Evolutionary conservation across 2,888 invertebrate species (phyloP), one percentile per base, ranked within the genome.

Genomic region (Rambutsinella grinnellia): DNA sequence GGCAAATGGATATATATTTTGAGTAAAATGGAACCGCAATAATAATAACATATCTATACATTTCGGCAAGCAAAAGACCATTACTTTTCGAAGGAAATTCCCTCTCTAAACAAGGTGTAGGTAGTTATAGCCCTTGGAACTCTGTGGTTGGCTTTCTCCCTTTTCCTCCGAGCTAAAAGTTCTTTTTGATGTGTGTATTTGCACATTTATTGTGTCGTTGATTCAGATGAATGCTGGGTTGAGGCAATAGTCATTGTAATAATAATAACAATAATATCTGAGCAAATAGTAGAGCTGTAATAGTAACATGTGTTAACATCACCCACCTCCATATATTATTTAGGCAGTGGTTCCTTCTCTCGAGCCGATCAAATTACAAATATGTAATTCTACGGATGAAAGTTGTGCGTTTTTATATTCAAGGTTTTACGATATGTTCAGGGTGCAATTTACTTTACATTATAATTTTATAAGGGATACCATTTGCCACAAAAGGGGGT

Each of bases 201-300:
- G 13, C 36, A 36, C 36, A 13, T 36, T 36, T 36, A 36, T 5
- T 13, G 6, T 36, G 36, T 36, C 36, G 13, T 36, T 36, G 36
- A 36, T 8, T 36, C 36, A 36, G 13, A 36, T 13, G 36, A 36
- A 36, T 36, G 36, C 36, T n/a, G 36, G 36, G 36, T 8, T 36
- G 36, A 13, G 5, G 36, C 13, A 36, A 36, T 36, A 36, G 36
- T 36, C 36, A 13, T 36, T 13, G 51, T 46, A 61, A 61, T 62
- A 47, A 47, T 62, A 47, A 62, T 62, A 62, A 62, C 51, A 26
- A 21, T 62, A 62, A 62, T 62, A 62, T 62, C 62, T 47, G 58
- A 62, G 62, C 47, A 62, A 36, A 44, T 23, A 62, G 49, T 3
- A 19, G n/a, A n/a, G 24, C 23, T 13, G 36, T 36, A 36, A 36